These are phyloP conservation scores for Siphamia tubifer DNA, from an alignment of 2,113 vertebrate genomes.

Conservation along the genomic window DNA sequence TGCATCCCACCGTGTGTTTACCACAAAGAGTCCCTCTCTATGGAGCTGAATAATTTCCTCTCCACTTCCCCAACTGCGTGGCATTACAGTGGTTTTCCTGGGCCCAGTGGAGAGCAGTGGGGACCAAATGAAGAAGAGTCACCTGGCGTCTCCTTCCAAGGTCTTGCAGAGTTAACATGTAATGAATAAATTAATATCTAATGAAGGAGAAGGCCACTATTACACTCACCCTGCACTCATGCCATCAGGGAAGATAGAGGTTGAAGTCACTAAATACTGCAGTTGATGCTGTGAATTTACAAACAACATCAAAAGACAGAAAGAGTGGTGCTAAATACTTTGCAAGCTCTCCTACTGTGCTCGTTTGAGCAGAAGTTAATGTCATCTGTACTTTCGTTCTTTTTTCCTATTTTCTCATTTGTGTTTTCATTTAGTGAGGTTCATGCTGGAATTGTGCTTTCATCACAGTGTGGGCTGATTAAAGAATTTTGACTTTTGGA, in stretches of 20 bases:
- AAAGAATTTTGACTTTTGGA: constrained; percentile 46
- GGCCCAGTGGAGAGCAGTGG: constrained; percentile 70
- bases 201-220: constrained; percentile 67
- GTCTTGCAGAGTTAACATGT: constrained; percentile 81
- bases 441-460: constrained; percentile 48
- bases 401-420: constrained; percentile 59
- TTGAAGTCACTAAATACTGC: constrained; percentile 46
- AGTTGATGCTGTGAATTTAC: constrained; percentile 62
- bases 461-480: constrained; percentile 62
- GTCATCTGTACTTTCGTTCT: constrained; percentile 60
- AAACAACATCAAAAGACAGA: constrained; percentile 69
- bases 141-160: constrained; percentile 74
- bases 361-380: constrained; percentile 68
- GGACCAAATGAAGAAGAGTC: constrained; percentile 79
- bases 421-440: constrained; percentile 43
- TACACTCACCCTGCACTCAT: constrained; percentile 48
- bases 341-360: constrained; percentile 55
- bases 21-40: constrained; percentile 68
- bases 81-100: constrained; percentile 69
- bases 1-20: constrained; percentile 73
- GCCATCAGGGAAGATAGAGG: constrained; percentile 52
- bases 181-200: constrained; percentile 86
- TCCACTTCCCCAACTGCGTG: constrained; percentile 72
- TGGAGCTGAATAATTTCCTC: constrained; percentile 75
- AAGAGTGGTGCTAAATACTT: constrained; percentile 68